phyloP scores from a whole-genome alignment of 2,113 vertebrate genomes.

The Felis catus region F.catus_Fca126_mat1.0 CM031418.1:76558001-76558500 shows the following conservation, averaged over 20 bases:
- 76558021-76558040: neutral
- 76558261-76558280: too few relatives aligned
- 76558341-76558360: too few relatives aligned
- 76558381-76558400: too few relatives aligned
- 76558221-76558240: neutral
- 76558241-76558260: too few relatives aligned
- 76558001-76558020: neutral
- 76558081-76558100: neutral
- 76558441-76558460: neutral
- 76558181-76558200: neutral
- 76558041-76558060: neutral
- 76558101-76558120: neutral
- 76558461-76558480: neutral
- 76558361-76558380: too few relatives aligned
- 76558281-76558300: too few relatives aligned
- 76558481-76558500: neutral
- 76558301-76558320: too few relatives aligned
- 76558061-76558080: slow-evolving; percentile 1
- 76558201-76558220: neutral
- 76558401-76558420: neutral
- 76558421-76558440: neutral
- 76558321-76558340: too few relatives aligned
- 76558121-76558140: neutral
- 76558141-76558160: neutral
- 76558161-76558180: neutral